Evolutionary conservation across 2,797 vertebrate species (phyloP).

Genomic region (Margarornis squamiger): DNA sequence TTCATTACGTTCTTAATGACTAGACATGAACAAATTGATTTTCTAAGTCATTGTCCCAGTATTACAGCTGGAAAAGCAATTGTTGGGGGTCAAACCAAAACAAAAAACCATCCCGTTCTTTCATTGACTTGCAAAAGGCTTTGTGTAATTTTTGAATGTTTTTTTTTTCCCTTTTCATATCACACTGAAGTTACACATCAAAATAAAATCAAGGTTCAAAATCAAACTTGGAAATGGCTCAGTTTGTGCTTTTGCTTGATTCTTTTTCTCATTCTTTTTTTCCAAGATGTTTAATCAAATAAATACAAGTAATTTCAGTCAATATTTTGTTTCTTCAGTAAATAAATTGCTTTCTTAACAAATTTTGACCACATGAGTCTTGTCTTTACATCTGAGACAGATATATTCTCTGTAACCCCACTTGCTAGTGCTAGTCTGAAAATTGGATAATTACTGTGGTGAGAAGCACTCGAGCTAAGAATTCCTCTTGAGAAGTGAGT

Average conservation of each 20-base stretch:
- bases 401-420: neutral
- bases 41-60: neutral
- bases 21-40: slow-evolving; percentile 31
- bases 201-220: neutral
- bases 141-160: neutral
- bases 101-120: neutral
- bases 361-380: neutral
- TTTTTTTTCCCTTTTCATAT: neutral
- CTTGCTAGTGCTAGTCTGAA: neutral
- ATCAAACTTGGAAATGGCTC: neutral
- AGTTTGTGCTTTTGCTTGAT: neutral
- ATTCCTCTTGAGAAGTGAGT: neutral
- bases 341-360: neutral
- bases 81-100: neutral
- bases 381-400: neutral
- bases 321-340: neutral
- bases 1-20: neutral
- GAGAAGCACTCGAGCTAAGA: neutral
- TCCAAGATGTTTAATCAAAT: neutral
- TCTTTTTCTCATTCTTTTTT: neutral
- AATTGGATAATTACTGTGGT: neutral
- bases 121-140: neutral
- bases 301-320: neutral
- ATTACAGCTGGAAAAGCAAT: neutral
- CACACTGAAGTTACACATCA: neutral